These are phyloP conservation scores for Spheniscus humboldti DNA, from an alignment of 2,797 vertebrate genomes.

Conservation along the genomic window DNA sequence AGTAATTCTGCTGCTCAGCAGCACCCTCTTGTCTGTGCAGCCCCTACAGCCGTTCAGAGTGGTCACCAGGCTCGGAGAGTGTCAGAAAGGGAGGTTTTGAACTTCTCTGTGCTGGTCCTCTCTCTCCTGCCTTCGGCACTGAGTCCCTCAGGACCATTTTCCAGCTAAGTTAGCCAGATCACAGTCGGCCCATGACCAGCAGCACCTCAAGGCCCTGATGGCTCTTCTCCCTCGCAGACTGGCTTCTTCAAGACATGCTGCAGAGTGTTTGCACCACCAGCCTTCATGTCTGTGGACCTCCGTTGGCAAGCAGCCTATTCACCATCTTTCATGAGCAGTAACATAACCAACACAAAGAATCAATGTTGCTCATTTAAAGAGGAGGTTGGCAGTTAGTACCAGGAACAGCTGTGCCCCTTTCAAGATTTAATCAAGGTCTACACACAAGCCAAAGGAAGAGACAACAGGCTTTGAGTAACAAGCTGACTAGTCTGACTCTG, in stretches of 20 bases:
- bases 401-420: conserved; percentile 37
- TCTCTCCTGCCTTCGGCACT: background rate
- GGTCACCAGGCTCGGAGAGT: background rate
- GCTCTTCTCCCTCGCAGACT: background rate
- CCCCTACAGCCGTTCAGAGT: background rate
- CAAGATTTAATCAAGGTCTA: conserved; percentile 47
- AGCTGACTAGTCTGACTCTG: background rate
- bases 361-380: conserved; percentile 32
- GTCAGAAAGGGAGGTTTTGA: background rate
- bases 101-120: background rate
- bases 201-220: background rate
- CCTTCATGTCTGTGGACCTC: background rate
- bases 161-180: background rate
- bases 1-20: background rate
- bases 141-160: background rate
- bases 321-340: conserved; percentile 15
- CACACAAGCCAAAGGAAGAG: conserved; percentile 18
- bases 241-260: background rate
- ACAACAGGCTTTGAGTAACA: background rate
- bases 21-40: rapidly evolving
- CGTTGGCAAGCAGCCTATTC: conserved; percentile 5
- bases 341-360: background rate
- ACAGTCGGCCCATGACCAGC: background rate
- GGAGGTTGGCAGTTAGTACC: conserved; percentile 37
- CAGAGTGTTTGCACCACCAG: background rate